phyloP scores from a whole-genome alignment of 2,888 invertebrate species.

The Blomia tropicalis region DNA sequence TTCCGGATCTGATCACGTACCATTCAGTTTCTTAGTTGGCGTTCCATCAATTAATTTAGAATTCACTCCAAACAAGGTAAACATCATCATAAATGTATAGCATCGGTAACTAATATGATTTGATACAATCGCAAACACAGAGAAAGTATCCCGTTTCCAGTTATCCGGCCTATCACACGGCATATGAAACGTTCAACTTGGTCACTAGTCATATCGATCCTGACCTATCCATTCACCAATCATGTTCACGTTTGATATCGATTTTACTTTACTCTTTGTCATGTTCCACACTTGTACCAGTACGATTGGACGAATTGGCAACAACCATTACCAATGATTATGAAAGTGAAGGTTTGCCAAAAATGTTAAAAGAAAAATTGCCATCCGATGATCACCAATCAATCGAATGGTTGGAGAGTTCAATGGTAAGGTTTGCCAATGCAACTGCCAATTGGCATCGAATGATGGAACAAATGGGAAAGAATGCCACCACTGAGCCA shows the following conservation, averaged over 20 bases:
- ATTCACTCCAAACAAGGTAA: slow-evolving; percentile 32
- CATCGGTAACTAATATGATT: not conserved
- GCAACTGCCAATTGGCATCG: slow-evolving; percentile 7
- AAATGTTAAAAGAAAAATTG: not conserved
- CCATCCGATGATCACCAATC: not conserved
- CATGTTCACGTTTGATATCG: slow-evolving; percentile 28
- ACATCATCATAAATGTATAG: not conserved
- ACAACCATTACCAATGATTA: not conserved
- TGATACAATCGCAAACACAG: slow-evolving; percentile 7
- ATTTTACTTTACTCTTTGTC: slow-evolving; percentile 22
- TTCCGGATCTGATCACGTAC: slow-evolving; percentile 37
- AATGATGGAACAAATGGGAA: not conserved
- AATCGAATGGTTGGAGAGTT: slow-evolving; percentile 15
- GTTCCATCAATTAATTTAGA: slow-evolving; percentile 35
- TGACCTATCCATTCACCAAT: slow-evolving; percentile 32
- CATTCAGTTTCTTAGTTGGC: slow-evolving; percentile 36
- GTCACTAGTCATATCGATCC: slow-evolving; percentile 35
- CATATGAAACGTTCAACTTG: slow-evolving; percentile 36
- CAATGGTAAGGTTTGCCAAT: slow-evolving; percentile 12
- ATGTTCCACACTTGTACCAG: slow-evolving; percentile 20
- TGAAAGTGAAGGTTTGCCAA: not conserved
- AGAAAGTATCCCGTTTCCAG: slow-evolving; percentile 23
- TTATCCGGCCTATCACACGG: slow-evolving; percentile 33
- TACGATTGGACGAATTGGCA: slow-evolving; percentile 16
- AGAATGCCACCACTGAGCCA: slow-evolving; percentile 14